Evolutionary conservation across 1,140 invertebrate species (phyloP).

Genomic region (Batillaria attramentaria): DNA sequence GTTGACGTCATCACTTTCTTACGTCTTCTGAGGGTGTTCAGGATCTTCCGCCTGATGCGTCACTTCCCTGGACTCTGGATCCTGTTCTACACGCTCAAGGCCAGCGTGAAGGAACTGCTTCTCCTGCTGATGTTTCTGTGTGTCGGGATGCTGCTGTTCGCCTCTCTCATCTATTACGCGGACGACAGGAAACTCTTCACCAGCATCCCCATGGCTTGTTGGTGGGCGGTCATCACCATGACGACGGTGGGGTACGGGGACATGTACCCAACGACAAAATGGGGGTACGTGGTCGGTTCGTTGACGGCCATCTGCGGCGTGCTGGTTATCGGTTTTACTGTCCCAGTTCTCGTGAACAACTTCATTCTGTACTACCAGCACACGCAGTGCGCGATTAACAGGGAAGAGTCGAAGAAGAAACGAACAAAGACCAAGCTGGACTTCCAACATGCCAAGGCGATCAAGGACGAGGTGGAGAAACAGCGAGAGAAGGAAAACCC

Average conservation of each 20-base stretch:
- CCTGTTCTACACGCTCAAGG: slow-evolving; percentile 96
- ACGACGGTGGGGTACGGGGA: slow-evolving; percentile 99
- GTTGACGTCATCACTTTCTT: slow-evolving; percentile 36
- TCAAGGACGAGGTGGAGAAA: neutral
- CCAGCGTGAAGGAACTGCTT: slow-evolving; percentile 98
- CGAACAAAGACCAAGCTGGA: neutral
- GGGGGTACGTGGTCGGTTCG: slow-evolving; percentile 68
- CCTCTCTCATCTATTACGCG: slow-evolving; percentile 82
- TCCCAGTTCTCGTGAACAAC: slow-evolving; percentile 75
- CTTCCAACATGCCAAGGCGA: neutral
- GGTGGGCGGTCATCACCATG: slow-evolving; percentile 93
- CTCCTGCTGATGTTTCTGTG: slow-evolving; percentile 98
- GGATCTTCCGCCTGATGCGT: slow-evolving; percentile 62
- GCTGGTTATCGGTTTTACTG: slow-evolving; percentile 99
- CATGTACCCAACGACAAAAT: slow-evolving; percentile 75
- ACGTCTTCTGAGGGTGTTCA: slow-evolving; percentile 53
- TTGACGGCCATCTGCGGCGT: slow-evolving; percentile 98
- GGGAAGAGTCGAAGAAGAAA: slow-evolving; percentile 13
- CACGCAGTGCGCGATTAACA: slow-evolving; percentile 31
- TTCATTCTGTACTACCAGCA: slow-evolving; percentile 87
- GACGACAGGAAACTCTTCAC: slow-evolving; percentile 49
- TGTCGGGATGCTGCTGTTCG: slow-evolving; percentile 99
- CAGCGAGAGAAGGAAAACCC: neutral
- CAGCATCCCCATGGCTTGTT: slow-evolving; percentile 97
- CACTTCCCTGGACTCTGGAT: slow-evolving; percentile 98